These are phyloP conservation scores for Cotesia glomerata DNA, from an alignment of 1,140 invertebrate genomes.

Conservation along the genomic window DNA sequence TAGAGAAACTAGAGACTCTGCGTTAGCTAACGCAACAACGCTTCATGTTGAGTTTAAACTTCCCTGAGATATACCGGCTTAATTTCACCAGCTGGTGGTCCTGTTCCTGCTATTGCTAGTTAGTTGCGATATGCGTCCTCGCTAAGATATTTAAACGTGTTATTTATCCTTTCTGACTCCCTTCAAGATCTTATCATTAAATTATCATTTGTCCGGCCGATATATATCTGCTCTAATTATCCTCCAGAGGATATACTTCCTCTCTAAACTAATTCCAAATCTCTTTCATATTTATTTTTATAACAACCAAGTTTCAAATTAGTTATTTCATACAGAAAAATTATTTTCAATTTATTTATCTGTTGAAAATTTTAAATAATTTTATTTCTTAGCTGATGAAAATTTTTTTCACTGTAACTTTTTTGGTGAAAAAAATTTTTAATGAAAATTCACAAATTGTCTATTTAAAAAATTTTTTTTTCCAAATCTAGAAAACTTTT, in stretches of 20 bases:
- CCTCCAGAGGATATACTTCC: conserved; percentile 6
- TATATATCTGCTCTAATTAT: conserved; percentile 23
- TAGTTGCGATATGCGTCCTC: not conserved
- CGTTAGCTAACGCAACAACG: not conserved
- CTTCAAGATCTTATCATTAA: conserved; percentile 26
- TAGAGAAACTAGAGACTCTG: not conserved
- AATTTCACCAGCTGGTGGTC: no score
- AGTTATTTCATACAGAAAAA: no score
- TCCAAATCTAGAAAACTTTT: no score
- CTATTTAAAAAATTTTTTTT: no score
- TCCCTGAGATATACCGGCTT: not conserved
- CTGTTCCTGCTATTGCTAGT: not conserved
- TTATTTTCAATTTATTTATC: no score
- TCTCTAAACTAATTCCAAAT: not conserved
- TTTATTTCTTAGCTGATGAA: no score
- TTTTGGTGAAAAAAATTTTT: no score
- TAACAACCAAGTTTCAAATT: no score
- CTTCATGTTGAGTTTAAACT: not conserved
- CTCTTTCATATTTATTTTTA: no score
- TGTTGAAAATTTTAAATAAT: no score
- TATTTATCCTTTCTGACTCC: not conserved
- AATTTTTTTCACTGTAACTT: no score
- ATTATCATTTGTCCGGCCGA: conserved; percentile 30
- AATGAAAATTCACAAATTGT: no score
- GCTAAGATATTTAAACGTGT: not conserved